phyloP scores from a whole-genome alignment of 2,113 vertebrate genomes.

The Anhinga anhinga region DNA sequence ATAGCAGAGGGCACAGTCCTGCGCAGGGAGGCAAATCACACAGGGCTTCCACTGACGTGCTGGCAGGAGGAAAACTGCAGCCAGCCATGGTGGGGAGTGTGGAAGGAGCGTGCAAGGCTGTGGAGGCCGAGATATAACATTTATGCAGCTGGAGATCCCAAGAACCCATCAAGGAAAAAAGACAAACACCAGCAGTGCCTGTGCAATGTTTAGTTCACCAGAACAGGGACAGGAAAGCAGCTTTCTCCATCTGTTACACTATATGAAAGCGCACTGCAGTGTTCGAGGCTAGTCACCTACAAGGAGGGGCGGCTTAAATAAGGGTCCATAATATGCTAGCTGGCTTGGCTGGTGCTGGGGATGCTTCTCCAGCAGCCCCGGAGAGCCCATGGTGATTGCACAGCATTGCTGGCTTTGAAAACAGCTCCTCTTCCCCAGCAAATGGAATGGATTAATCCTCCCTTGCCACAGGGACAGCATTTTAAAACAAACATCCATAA shows the following conservation, averaged over 20 bases:
- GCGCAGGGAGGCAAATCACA: not conserved
- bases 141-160: not conserved
- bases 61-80: not conserved
- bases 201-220: not conserved
- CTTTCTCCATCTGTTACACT: not conserved
- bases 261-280: not conserved
- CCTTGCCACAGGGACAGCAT: not conserved
- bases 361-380: not conserved
- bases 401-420: not conserved
- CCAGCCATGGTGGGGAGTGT: rapidly evolving
- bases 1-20: not conserved
- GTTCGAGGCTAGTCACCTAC: rapidly evolving
- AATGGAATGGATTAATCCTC: not conserved
- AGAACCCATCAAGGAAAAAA: not conserved
- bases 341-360: not conserved
- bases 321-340: not conserved
- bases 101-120: not conserved
- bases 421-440: not conserved
- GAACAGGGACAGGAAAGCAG: not conserved
- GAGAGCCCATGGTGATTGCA: not conserved
- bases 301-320: not conserved
- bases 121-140: not conserved
- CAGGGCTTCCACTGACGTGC: not conserved
- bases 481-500: not conserved
- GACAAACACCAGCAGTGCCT: not conserved